A percentile compares a stretch with the other conserved stretches of the same genome.
Evolutionary conservation across 2,888 invertebrate species (phyloP).

Genomic region (Acronicta psi): DNA sequence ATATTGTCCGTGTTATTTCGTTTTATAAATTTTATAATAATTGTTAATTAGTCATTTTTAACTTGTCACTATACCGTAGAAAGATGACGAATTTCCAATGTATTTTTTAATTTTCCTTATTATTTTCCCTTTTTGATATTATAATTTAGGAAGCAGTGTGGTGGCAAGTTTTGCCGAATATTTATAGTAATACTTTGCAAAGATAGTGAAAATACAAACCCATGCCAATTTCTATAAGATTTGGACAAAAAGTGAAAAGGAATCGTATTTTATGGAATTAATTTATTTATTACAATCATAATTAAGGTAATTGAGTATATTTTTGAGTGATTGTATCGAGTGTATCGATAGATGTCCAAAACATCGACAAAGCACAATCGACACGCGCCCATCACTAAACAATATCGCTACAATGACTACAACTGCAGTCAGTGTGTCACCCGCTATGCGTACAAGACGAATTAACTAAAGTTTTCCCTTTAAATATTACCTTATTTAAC

Average conservation of each 20-base stretch:
- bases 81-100: not conserved
- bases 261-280: too few species aligned
- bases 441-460: slow-evolving; percentile 51
- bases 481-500: slow-evolving; percentile 44
- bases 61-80: slow-evolving; percentile 13
- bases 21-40: not conserved
- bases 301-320: too few species aligned
- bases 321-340: too few species aligned
- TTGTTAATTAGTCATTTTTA: slow-evolving; percentile 8
- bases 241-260: too few species aligned
- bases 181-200: not conserved
- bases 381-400: slow-evolving; percentile 47
- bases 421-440: slow-evolving; percentile 61
- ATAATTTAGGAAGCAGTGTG: not conserved
- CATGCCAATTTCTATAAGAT: too few species aligned
- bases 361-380: slow-evolving; percentile 46
- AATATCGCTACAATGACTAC: slow-evolving; percentile 54
- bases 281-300: too few species aligned
- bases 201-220: too few species aligned
- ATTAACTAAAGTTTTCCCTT: slow-evolving; percentile 51
- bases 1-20: not conserved
- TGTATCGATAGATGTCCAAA: slow-evolving; percentile 18
- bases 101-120: slow-evolving; percentile 25
- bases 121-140: not conserved
- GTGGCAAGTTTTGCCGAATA: not conserved